Evolutionary conservation across 2,113 vertebrate genomes (phyloP).

Genomic region (Pan paniscus): DNA sequence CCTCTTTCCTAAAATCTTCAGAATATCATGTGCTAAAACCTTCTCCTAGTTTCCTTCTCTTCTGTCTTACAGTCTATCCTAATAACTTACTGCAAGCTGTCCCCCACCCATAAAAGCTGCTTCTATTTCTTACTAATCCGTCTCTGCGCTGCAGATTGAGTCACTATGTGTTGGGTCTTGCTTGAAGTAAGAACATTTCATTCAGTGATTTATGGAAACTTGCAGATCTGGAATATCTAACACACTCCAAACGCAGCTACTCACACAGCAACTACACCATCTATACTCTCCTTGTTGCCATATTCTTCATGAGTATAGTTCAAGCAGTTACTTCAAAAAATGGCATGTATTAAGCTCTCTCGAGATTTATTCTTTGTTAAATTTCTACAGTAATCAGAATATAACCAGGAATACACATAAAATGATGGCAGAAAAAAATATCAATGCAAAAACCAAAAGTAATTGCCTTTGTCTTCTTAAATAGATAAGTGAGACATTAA

Average conservation of each 20-base stretch:
- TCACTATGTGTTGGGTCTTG: background rate
- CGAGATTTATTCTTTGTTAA: background rate
- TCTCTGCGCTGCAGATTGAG: background rate
- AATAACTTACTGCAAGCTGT: background rate
- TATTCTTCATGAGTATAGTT: background rate
- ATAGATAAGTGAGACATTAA: background rate
- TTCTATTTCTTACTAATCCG: background rate
- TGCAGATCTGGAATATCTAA: background rate
- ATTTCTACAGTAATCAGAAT: background rate
- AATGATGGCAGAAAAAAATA: background rate
- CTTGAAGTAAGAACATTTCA: background rate
- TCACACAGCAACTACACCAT: background rate
- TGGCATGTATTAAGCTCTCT: background rate
- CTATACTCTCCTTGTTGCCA: background rate
- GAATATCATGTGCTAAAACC: background rate
- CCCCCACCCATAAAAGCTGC: background rate
- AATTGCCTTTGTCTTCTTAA: background rate
- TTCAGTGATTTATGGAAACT: background rate
- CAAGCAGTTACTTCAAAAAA: background rate
- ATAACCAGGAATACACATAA: background rate
- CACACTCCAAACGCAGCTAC: background rate
- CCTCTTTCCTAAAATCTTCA: background rate
- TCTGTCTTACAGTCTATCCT: background rate
- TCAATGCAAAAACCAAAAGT: background rate
- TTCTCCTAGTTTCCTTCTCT: background rate